Base-by-base conservation (phyloP, 64 coral and sea anemone genomes). In the Montipora capricornis region DNA sequence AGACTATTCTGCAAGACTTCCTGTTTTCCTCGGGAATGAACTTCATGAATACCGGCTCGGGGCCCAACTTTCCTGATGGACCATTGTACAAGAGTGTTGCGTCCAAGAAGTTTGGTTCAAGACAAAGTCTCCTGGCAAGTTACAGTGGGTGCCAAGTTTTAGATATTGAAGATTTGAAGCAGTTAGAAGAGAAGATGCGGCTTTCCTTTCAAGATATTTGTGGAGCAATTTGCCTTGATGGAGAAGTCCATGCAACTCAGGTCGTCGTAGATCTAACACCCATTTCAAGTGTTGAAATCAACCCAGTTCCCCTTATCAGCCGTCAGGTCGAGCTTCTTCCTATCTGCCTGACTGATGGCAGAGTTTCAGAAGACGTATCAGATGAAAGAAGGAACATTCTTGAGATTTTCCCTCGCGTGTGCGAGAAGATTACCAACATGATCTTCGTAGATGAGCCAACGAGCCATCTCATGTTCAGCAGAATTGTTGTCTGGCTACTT, bases 1-100 rank as follows among this genome's bases (percentile, higher is more conserved):
- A 85, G 45, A 85, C 45, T 70, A 64, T 64, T 6, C 4, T 85
- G 12, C 82, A 85, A 85, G 44, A 85, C 46, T 14, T 85, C 5
- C 19, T 85, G 0, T 46, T 71, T 49, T 69, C 44, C 62, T 70
- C 82, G 3, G n/a, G 62, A 7, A 70, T 49, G 69, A 37, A 37
- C 19, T 2, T 47, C 1, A 20, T 12, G 2, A 17, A 51, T 68
- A 50, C 0, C 7, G 2, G 12, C 45, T 11, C 17, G 8, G 45
- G 24, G 17, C 3, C 44, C 44, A 37, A 47, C 3, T 6, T 4
- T 26, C 45, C 9, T 16, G 64, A 13, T 6, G 19, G 49, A 0
- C 64, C 67, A 15, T 69, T 86, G 16, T 86, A 48, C 66, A 50
- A 66, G 71, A 71, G 82, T 48, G 47, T 86, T 15, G 45, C 82